Percentiles rank a stretch among this genome's conserved stretches.
phyloP scores from a whole-genome alignment of 2,797 vertebrate species.

The Coluber constrictor region DNA sequence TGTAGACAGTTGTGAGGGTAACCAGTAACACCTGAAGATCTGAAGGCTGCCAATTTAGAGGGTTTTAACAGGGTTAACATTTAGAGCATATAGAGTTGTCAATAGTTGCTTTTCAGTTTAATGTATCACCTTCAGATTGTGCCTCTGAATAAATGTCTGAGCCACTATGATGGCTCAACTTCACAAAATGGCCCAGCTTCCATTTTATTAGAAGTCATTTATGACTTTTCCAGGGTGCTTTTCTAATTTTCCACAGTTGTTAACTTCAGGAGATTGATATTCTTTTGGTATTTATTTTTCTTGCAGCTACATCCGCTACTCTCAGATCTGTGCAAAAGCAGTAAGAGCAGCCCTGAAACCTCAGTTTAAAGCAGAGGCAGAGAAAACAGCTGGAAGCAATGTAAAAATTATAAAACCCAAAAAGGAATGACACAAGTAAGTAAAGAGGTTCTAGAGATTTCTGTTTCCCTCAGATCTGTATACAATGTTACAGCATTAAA shows the following conservation, averaged over 20 bases:
- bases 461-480: not conserved
- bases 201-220: not conserved
- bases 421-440: conserved; percentile 67
- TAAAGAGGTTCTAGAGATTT: fast-evolving
- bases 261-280: not conserved
- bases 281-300: conserved; percentile 2
- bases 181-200: not conserved
- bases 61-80: not conserved
- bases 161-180: too few relatives aligned
- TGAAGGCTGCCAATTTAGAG: not conserved
- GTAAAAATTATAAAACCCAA: conserved; percentile 78
- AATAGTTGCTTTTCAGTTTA: not conserved
- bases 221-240: not conserved
- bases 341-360: conserved; percentile 88
- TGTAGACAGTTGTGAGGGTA: not conserved
- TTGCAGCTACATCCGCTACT: conserved; percentile 91
- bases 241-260: not conserved
- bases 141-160: not conserved
- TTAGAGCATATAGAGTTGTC: not conserved
- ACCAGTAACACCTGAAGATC: not conserved
- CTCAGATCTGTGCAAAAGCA: conserved; percentile 85
- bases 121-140: not conserved
- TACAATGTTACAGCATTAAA: not conserved
- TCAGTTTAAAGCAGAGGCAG: conserved; percentile 74
- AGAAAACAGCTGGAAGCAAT: conserved; percentile 75